These are phyloP conservation scores for Periophthalmus modestus DNA, from an alignment of 2,113 vertebrate genomes.

Conservation along the genomic window DNA sequence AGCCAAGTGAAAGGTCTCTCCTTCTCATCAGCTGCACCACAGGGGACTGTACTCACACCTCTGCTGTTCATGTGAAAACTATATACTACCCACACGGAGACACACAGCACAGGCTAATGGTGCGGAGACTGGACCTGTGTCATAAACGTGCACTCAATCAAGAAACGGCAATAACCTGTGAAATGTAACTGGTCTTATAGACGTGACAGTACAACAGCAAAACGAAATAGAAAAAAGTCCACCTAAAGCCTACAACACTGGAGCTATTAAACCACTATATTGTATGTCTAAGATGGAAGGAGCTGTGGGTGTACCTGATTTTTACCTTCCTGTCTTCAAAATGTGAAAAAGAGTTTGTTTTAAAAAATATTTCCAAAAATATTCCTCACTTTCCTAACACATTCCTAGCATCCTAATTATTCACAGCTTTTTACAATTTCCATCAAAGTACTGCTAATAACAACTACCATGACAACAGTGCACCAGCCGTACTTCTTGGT, in stretches of 20 bases:
- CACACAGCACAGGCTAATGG: constrained; percentile 50
- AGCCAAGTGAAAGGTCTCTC: neutral
- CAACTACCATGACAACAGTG: too few relatives aligned
- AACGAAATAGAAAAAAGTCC: neutral
- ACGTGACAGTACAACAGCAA: constrained; percentile 26
- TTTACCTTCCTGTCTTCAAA: too few relatives aligned
- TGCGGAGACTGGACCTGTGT: constrained; percentile 60
- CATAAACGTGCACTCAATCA: constrained; percentile 73
- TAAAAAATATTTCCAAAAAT: too few relatives aligned
- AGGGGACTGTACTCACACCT: constrained; percentile 25
- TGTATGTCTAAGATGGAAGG: too few relatives aligned
- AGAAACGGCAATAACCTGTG: constrained; percentile 68
- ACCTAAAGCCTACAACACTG: neutral
- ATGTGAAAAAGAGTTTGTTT: too few relatives aligned
- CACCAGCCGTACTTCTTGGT: too few relatives aligned
- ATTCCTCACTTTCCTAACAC: too few relatives aligned
- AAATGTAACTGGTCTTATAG: constrained; percentile 65
- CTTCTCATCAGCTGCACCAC: constrained; percentile 34
- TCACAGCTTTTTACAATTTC: too few relatives aligned
- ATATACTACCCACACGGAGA: constrained; percentile 33
- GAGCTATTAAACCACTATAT: too few relatives aligned
- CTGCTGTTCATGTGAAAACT: constrained; percentile 37
- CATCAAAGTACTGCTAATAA: too few relatives aligned
- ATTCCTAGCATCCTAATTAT: too few relatives aligned
- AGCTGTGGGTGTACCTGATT: too few relatives aligned